Evolutionary conservation across 2,888 invertebrate genomes (phyloP).

Genomic region (Lasius platythorax): DNA sequence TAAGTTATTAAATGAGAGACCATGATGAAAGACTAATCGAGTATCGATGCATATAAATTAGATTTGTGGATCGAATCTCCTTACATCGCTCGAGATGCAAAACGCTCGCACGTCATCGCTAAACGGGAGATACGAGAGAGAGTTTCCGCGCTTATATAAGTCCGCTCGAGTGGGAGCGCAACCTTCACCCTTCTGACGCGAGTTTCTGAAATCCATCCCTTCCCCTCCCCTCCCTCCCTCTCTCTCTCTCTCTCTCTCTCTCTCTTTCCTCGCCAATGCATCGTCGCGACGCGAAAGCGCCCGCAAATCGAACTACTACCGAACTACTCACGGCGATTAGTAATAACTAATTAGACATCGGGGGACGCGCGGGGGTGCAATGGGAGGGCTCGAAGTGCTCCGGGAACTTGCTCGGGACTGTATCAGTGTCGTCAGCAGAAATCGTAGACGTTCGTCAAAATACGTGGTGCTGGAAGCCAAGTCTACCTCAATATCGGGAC

Average conservation of each 20-base stretch:
- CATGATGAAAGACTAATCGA: neutral
- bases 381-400: constrained; percentile 33
- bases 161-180: constrained; percentile 40
- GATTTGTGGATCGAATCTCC: constrained; percentile 13
- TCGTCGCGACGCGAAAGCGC: constrained; percentile 35
- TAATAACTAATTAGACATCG: constrained; percentile 80
- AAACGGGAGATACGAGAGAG: constrained; percentile 40
- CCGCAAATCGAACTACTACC: constrained; percentile 76
- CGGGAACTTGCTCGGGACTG: constrained; percentile 60
- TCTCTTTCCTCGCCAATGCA: constrained; percentile 26
- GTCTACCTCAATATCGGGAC: constrained; percentile 22
- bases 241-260: too few species aligned
- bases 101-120: constrained; percentile 41
- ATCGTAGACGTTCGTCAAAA: constrained; percentile 56
- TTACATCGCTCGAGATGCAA: constrained; percentile 30
- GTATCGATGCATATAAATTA: neutral
- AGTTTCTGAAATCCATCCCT: constrained; percentile 42
- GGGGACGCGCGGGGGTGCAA: constrained; percentile 41
- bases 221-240: too few species aligned
- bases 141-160: constrained; percentile 48
- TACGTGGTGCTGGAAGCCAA: constrained; percentile 1
- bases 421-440: constrained; percentile 58
- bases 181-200: constrained; percentile 42
- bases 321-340: constrained; percentile 80
- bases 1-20: neutral